Evolutionary conservation across 2,797 vertebrate species (phyloP).

Genomic region (Rhynchonycteris naso): DNA sequence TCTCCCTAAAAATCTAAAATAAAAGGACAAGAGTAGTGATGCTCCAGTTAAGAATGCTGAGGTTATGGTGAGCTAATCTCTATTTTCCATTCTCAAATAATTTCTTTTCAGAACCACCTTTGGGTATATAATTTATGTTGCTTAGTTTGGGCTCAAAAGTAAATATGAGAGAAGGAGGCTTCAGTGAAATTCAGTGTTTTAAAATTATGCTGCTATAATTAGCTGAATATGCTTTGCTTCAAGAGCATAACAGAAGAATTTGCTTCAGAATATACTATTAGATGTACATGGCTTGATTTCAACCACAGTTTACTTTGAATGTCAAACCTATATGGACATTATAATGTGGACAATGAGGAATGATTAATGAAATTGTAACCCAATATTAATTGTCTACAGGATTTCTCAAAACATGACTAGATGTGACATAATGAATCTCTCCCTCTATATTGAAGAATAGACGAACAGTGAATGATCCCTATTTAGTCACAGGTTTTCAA

Average conservation of each 20-base stretch:
- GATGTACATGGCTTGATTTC: neutral
- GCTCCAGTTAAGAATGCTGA: neutral
- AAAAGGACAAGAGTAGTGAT: neutral
- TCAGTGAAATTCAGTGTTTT: conserved; percentile 32
- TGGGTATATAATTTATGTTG: conserved; percentile 61
- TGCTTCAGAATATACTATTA: neutral
- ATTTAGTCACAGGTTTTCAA: conserved; percentile 44
- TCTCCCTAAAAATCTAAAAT: conserved; percentile 46
- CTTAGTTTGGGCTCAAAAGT: conserved; percentile 37
- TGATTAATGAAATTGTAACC: conserved; percentile 3
- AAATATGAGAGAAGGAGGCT: conserved; percentile 39
- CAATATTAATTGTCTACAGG: neutral
- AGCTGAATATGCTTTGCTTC: neutral
- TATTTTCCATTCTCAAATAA: conserved; percentile 57
- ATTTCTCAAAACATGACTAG: conserved; percentile 37
- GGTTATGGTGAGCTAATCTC: conserved; percentile 3
- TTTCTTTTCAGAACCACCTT: conserved; percentile 59
- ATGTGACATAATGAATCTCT: conserved; percentile 13
- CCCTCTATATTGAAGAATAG: conserved; percentile 24
- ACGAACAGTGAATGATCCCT: conserved; percentile 2
- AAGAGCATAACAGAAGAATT: neutral
- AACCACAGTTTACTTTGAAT: neutral
- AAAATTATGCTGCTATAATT: neutral
- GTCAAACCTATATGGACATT: conserved; percentile 3
- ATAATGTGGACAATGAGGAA: neutral